phyloP scores from a whole-genome alignment of 2,797 vertebrate species.

The Peromyscus melanophrys region DNA sequence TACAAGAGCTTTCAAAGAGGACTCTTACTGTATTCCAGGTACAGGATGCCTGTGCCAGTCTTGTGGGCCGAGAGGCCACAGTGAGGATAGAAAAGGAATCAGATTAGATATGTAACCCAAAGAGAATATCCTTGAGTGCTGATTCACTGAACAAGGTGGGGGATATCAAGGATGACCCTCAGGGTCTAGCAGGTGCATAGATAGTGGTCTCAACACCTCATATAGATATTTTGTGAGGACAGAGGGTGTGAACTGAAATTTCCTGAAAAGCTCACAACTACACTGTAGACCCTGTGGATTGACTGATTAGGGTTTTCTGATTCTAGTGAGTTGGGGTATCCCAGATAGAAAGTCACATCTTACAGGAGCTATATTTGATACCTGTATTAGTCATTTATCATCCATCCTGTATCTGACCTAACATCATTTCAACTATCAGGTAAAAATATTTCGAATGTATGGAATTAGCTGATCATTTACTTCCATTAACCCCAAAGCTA shows the following conservation, averaged over 20 bases:
- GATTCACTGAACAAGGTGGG: not conserved
- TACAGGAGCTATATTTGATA: not conserved
- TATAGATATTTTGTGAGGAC: no score
- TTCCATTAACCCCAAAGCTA: not conserved
- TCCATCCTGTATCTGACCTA: not conserved
- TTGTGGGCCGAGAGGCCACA: not conserved
- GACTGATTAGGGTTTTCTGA: not conserved
- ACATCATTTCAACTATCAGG: not conserved
- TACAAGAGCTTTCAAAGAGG: not conserved
- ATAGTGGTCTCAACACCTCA: not conserved
- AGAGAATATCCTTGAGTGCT: not conserved
- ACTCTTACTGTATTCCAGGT: not conserved
- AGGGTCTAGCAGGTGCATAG: not conserved
- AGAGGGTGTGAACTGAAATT: not conserved
- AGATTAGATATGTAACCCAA: not conserved
- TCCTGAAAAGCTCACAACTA: not conserved
- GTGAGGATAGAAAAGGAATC: not conserved
- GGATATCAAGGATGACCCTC: not conserved
- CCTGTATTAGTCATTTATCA: not conserved
- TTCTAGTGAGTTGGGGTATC: not conserved
- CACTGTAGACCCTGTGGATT: not conserved
- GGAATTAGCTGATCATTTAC: not conserved
- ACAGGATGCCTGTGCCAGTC: not conserved
- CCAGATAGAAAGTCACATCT: not conserved
- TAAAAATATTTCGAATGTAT: not conserved